Evolutionary conservation across 2,797 vertebrate genomes (phyloP).

Genomic region (Hydrocynus forskahlii): DNA sequence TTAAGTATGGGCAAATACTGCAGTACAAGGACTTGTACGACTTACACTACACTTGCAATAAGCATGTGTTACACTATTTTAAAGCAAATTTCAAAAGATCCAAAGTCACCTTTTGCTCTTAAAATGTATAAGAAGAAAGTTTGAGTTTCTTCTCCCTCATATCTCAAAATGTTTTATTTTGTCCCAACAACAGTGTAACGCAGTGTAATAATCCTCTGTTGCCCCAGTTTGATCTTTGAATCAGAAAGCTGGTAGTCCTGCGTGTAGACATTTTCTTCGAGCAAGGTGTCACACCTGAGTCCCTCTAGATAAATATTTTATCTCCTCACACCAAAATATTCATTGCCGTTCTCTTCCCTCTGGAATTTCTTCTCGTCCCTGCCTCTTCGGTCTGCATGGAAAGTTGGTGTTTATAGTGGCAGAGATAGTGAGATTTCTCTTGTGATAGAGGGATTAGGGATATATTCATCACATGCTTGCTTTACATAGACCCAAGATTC

Average conservation of each 20-base stretch:
- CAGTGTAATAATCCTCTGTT: conserved; percentile 13
- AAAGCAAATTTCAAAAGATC: too few species aligned
- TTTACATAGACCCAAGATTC: conserved; percentile 22
- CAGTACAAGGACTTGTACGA: too few species aligned
- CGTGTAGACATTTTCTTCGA: neutral
- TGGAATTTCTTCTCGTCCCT: conserved; percentile 30
- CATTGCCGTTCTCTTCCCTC: conserved; percentile 33
- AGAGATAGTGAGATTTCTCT: conserved; percentile 30
- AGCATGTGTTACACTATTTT: too few species aligned
- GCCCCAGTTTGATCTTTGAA: conserved; percentile 9
- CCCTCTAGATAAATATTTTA: conserved; percentile 42
- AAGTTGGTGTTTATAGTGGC: conserved; percentile 47
- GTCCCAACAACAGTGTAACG: neutral
- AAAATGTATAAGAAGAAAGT: neutral
- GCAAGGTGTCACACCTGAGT: conserved; percentile 35
- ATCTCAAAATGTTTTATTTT: neutral
- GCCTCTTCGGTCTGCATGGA: neutral
- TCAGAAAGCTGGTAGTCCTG: neutral
- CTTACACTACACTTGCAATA: too few species aligned
- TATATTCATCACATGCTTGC: conserved; percentile 39
- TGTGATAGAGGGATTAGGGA: conserved; percentile 43
- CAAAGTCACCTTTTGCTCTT: too few species aligned
- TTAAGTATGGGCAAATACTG: too few species aligned
- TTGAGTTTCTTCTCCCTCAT: too few species aligned
- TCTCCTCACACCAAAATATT: conserved; percentile 41